Evolutionary conservation across 2,797 vertebrate genomes (phyloP), one percentile per base, ranked within the genome.

Genomic region (Salarias fasciatus): DNA sequence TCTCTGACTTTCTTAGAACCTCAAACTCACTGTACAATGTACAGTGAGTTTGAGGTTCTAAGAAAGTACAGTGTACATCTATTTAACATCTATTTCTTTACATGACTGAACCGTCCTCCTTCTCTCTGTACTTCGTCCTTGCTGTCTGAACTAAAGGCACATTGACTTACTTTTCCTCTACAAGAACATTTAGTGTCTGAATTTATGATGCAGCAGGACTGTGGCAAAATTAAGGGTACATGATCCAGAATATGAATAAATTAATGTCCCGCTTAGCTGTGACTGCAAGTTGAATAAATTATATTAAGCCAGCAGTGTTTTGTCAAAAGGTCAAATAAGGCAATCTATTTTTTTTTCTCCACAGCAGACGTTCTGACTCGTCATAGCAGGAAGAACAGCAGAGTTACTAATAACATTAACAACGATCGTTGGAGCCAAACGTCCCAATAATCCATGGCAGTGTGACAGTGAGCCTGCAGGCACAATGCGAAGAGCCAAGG

Each of bases 11-110:
- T 28, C 10, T 63, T 4, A 55, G 30, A 40, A 36, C 14, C 49
- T 49, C n/a, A 55, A 61, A 64, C 35, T 55, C 5, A 11, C 9
- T 37, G 36, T n/a, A n/a, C n/a, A n/a, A n/a, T n/a, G n/a, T n/a
- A n/a, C 36, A 37, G 9, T 11, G 5, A 55, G 35, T 64, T 61
- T 55, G n/a, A 49, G 49, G 14, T 36, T 40, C 30, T 55, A 4
- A 63, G 10, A 28, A 60, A 7, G 2, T 13, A n/a, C n/a, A n/a
- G n/a, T n/a, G n/a, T n/a, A 37, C 37, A 9, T 5, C 3, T 11
- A 11, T 5, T 6, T 11, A 44, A 59, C 29, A 33, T 51, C 5
- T 40, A 29, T 53, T 53, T 57, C 6, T 53, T 42, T 15, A 50
- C 18, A 57, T 40, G 6, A n/a, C 31, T 73, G 8, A 63, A 47